These are phyloP conservation scores for Eudyptes chrysolophus DNA, from an alignment of 2,113 vertebrate species.

Conservation along the genomic window DNA sequence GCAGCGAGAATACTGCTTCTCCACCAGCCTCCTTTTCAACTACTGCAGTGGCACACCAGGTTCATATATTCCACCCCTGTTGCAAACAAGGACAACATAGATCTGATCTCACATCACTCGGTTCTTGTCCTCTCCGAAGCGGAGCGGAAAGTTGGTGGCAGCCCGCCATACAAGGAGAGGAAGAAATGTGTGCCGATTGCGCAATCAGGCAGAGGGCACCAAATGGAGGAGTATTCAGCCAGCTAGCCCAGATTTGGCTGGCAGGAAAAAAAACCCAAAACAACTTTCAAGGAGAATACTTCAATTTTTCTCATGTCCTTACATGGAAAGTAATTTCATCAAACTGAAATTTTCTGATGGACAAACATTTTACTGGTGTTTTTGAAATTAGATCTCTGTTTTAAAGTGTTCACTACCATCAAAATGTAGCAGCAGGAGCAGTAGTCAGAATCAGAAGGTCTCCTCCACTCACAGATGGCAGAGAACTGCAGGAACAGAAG, in stretches of 20 bases:
- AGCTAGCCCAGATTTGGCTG: background rate
- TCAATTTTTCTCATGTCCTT: background rate
- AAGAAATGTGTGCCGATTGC: background rate
- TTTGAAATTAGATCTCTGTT: background rate
- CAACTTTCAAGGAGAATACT: background rate
- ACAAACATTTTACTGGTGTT: background rate
- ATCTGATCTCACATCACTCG: background rate
- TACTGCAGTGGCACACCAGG: background rate
- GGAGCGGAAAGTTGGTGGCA: background rate
- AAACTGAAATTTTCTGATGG: background rate
- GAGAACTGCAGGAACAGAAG: background rate
- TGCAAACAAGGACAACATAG: background rate
- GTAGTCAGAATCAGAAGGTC: background rate
- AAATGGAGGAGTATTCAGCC: background rate
- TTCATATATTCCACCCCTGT: background rate
- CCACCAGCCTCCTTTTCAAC: background rate
- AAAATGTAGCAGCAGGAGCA: background rate
- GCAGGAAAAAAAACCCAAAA: background rate
- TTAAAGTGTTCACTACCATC: background rate
- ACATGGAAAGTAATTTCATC: background rate
- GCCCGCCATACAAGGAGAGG: accelerated
- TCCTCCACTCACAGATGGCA: background rate
- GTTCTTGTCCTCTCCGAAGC: background rate
- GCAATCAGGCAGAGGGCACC: background rate
- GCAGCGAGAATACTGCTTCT: background rate